Conservation (phyloP, 1,140 invertebrate genomes). For the Periplaneta americana region DNA sequence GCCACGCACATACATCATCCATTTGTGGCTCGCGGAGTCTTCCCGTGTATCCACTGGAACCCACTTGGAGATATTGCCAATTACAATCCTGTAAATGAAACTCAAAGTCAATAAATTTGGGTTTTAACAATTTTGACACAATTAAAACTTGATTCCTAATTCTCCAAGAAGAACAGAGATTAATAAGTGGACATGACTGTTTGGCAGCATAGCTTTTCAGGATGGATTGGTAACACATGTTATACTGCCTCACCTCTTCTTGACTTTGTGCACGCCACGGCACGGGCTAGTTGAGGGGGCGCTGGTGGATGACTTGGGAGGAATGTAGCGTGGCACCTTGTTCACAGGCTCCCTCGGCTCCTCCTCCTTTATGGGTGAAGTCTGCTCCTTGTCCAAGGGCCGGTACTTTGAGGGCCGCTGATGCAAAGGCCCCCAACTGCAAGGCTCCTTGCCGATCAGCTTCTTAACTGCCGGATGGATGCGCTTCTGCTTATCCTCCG, state of each 20-base stretch:
- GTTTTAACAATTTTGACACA: not conserved
- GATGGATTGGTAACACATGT: not conserved
- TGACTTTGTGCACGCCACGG: slow-evolving; percentile 32
- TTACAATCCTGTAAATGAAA: slow-evolving; percentile 41
- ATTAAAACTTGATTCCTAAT: not conserved
- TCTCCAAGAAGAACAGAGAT: slow-evolving; percentile 35
- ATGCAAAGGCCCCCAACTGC: not conserved
- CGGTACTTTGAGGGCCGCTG: not conserved
- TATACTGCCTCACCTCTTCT: slow-evolving; percentile 28
- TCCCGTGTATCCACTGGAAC: slow-evolving; percentile 58
- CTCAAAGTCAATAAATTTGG: not conserved
- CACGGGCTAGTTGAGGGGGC: slow-evolving; percentile 21
- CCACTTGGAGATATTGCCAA: slow-evolving; percentile 85
- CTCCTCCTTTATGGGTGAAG: not conserved
- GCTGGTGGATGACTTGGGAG: slow-evolving; percentile 29
- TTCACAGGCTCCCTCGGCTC: slow-evolving; percentile 13
- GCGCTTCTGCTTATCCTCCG: slow-evolving; percentile 44
- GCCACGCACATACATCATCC: slow-evolving; percentile 80
- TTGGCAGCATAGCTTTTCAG: no score
- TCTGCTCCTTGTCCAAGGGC: not conserved
- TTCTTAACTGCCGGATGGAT: slow-evolving; percentile 68
- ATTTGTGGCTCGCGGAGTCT: slow-evolving; percentile 77
- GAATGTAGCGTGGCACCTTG: slow-evolving; percentile 39
- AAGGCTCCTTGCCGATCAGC: slow-evolving; percentile 50
- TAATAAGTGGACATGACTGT: no score